A percentile compares a stretch with the other conserved stretches of the same genome.
Evolutionary conservation across 2,888 invertebrate genomes (phyloP).

Genomic region (Tuta absoluta): DNA sequence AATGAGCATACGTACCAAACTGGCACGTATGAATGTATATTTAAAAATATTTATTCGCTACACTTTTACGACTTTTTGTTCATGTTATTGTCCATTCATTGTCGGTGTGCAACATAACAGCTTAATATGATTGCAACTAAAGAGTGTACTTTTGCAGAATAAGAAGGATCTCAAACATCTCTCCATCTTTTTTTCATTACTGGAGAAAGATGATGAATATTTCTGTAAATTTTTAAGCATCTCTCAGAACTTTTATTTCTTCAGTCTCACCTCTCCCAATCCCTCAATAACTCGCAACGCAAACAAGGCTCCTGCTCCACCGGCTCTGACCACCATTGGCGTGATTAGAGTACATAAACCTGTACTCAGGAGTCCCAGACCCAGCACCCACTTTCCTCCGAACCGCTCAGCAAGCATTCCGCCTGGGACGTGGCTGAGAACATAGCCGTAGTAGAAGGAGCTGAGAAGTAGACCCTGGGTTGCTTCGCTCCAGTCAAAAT

Average conservation of each 20-base stretch:
- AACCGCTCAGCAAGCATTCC: conserved; percentile 89
- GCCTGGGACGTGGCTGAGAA: conserved; percentile 91
- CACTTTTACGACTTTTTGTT: no score
- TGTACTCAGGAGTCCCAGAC: conserved; percentile 89
- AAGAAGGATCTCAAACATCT: no score
- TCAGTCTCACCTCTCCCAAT: conserved; percentile 83
- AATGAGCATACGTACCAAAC: no score
- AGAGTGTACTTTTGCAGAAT: no score
- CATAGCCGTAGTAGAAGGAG: conserved; percentile 92
- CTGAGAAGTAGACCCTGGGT: conserved; percentile 89
- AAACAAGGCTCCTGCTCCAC: conserved; percentile 80
- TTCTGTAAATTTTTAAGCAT: background rate
- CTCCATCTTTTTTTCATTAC: no score
- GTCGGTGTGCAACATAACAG: no score
- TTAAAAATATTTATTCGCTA: no score
- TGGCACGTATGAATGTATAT: no score
- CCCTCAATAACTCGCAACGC: conserved; percentile 78
- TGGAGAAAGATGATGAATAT: no score
- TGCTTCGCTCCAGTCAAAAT: conserved; percentile 85
- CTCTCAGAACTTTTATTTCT: background rate
- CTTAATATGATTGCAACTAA: no score
- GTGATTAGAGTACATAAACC: conserved; percentile 90
- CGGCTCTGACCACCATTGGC: conserved; percentile 84
- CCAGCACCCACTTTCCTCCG: conserved; percentile 92
- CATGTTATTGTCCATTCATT: no score